Conservation (phyloP, 2,797 vertebrate genomes). For the Oreonectes daqikongensis region DNA sequence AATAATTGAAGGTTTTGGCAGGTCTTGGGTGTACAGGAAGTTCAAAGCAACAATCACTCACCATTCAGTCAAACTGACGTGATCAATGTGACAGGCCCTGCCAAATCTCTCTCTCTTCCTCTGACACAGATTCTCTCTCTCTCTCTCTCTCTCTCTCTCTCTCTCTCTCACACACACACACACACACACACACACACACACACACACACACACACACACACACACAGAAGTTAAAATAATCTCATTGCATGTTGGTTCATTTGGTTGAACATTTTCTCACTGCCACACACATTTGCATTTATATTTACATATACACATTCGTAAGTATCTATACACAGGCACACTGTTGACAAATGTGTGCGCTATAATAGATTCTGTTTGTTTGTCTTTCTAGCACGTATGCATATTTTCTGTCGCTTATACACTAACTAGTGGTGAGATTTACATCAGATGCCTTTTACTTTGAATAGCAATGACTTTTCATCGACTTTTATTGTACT, state of each 20-base stretch:
- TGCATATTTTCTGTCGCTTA: too few relatives aligned
- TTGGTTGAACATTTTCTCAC: conserved; percentile 2
- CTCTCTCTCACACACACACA: too few relatives aligned
- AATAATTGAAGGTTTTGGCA: conserved; percentile 47
- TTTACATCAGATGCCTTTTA: neutral
- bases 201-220: too few relatives aligned
- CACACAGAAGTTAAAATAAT: conserved; percentile 21
- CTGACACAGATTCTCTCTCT: neutral
- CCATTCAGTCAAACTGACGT: conserved; percentile 43
- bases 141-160: too few relatives aligned
- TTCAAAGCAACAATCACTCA: conserved; percentile 52
- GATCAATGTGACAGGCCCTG: conserved; percentile 47
- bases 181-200: too few relatives aligned
- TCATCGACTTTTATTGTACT: neutral
- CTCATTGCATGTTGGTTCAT: conserved; percentile 16
- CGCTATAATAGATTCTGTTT: neutral
- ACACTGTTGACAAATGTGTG: neutral
- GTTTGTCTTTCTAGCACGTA: neutral
- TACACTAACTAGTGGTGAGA: too few relatives aligned
- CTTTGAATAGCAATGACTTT: neutral
- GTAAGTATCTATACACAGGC: neutral
- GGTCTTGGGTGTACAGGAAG: conserved; percentile 43
- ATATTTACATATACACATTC: neutral
- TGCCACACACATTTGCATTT: conserved; percentile 9
- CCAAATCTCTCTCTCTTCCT: conserved; percentile 24